Base-by-base conservation (phyloP, 2,888 invertebrate genomes). In the Lycocerus yunnanus region DNA sequence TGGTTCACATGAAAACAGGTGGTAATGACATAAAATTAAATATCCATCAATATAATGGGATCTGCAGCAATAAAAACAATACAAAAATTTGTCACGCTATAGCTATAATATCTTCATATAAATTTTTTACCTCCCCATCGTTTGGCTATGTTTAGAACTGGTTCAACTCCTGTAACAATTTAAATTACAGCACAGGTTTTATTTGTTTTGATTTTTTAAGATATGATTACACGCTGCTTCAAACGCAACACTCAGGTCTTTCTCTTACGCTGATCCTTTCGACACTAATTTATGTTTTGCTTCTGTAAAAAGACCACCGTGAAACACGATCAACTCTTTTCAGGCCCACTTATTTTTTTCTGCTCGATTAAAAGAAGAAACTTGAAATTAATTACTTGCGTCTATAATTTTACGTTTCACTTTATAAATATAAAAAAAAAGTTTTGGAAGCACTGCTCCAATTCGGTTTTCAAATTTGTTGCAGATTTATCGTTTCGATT, bases 151-250 rank as follows among this genome's bases (percentile, higher is more conserved):
- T n/a, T n/a, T 5, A 61, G 18, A 61, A 61, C 18, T 20, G 61
- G 61, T 63, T 63, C 61, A 63, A 63, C 78, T 80, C 75, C 79
- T 80, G 80, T 76, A 76, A 75, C 72, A 66, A 60, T 69, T 74
- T 76, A 77, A 79, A 80, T 80, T 80, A 79, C 70, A 77, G 77
- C 75, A 74, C 69, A 68, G 71, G 63, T 75, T 77, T 78, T 77
- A 80, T 79, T 79, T 78, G 76, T 73, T 76, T 74, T 77, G 74
- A 68, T 72, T 77, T 78, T 77, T 74, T 72, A 73, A 72, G 61
- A 14, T 71, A 60, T 79, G 79, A 79, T 80, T 78, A 76, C 73
- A 79, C 60, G 74, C 67, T 77, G 69, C 73, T 66, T 69, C 74
- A 68, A 20, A 60, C 58, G 69, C 21, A 27, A 63, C 67, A 60